phyloP scores from a whole-genome alignment of 1,140 invertebrate genomes.

The Drosophila arawakana region DNA sequence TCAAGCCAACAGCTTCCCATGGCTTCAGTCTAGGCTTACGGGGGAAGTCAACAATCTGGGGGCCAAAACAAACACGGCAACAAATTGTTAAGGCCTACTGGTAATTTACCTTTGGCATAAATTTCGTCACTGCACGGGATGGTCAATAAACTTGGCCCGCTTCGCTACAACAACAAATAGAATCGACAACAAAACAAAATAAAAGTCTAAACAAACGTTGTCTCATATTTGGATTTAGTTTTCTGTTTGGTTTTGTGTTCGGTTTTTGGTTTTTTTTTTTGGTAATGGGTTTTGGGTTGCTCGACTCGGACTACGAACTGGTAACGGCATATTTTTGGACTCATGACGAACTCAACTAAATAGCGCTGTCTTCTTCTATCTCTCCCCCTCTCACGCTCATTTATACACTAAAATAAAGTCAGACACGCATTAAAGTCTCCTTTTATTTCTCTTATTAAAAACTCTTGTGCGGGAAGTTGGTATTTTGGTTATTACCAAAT shows the following conservation, averaged over 20 bases:
- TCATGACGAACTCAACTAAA: constrained; percentile 63
- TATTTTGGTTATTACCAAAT: not conserved
- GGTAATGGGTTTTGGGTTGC: constrained; percentile 36
- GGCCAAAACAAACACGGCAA: constrained; percentile 37
- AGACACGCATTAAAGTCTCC: constrained; percentile 56
- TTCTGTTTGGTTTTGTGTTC: constrained; percentile 39
- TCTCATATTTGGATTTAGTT: constrained; percentile 54
- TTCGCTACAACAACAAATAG: constrained; percentile 18
- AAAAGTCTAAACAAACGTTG: constrained; percentile 31
- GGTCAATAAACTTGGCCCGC: constrained; percentile 56
- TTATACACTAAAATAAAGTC: constrained; percentile 25
- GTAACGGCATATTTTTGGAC: constrained; percentile 61
- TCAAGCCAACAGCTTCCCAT: constrained; percentile 28
- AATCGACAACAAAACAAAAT: constrained; percentile 11
- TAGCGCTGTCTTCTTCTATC: constrained; percentile 28
- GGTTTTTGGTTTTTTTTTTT: constrained; percentile 25
- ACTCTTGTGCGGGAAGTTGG: not conserved
- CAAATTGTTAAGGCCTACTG: constrained; percentile 51
- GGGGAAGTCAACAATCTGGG: constrained; percentile 25
- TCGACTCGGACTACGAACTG: constrained; percentile 52
- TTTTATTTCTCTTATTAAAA: constrained; percentile 46
- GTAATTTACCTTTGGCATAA: constrained; percentile 50
- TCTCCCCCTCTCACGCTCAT: constrained; percentile 5
- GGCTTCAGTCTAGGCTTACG: not conserved
- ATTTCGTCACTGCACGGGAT: constrained; percentile 43